Evolutionary conservation across 1,140 invertebrate species (phyloP), one percentile per base, ranked within the genome.

Genomic region (Orchesella cincta): DNA sequence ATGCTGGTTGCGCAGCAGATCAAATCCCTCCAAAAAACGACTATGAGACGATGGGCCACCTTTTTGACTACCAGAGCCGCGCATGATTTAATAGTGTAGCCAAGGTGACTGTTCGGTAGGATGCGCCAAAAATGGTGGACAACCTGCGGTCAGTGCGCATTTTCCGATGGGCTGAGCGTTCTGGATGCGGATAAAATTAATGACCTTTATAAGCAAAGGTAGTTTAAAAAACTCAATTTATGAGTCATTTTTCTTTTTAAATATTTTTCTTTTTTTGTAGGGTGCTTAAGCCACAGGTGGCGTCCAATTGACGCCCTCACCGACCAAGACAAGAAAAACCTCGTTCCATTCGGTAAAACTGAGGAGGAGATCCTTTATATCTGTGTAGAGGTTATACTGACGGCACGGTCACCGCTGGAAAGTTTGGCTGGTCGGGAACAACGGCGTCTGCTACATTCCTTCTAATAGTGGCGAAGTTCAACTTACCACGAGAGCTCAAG

Each of bases 161-260:
- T n/a, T n/a, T n/a, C n/a, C 5, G 28, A 67, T 8, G 62, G 62
- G 5, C 31, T 67, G 8, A 67, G 62, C 29, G 31, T 67, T 8
- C 14, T 67, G 62, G 62, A 67, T n/a, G 62, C 62, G 12, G 62
- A 67, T 67, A 31, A 67, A 31, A 67, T 67, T n/a, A 67, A 67
- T 33, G 62, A 67, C n/a, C 33, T 67, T 31, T 67, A 67, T 67
- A 23, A 67, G 8, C 26, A 67, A 33, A n/a, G n/a, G n/a, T n/a
- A n/a, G n/a, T n/a, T n/a, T n/a, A n/a, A n/a, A n/a, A n/a, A n/a
- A n/a, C n/a, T n/a, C n/a, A n/a, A n/a, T n/a, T n/a, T n/a, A n/a
- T n/a, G n/a, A n/a, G n/a, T n/a, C n/a, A n/a, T n/a, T n/a, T n/a
- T n/a, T n/a, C n/a, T n/a, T n/a, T n/a, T n/a, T n/a, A n/a, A n/a